Conservation (phyloP, 2,797 vertebrate species). For the Sebastes glaucus region DNA sequence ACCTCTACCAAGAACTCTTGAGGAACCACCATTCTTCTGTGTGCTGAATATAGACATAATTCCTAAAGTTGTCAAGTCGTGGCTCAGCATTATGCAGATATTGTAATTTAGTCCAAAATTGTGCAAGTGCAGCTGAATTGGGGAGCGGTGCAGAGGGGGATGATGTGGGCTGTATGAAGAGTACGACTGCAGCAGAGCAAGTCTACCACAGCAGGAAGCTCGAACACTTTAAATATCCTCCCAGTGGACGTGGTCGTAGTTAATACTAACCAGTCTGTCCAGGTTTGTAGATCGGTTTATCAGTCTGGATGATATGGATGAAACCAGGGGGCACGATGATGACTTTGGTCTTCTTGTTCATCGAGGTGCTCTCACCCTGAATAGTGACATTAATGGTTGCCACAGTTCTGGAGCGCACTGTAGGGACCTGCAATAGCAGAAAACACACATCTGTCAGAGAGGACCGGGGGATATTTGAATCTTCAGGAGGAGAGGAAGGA, state of each 20-base stretch:
- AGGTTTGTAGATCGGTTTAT: slow-evolving; percentile 86
- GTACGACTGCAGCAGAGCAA: background rate
- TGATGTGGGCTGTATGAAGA: background rate
- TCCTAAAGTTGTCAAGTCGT: slow-evolving; percentile 42
- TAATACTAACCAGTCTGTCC: slow-evolving; percentile 81
- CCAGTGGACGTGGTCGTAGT: background rate
- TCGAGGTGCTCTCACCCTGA: slow-evolving; percentile 20
- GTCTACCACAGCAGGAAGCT: background rate
- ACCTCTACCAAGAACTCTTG: slow-evolving; percentile 24
- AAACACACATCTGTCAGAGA: slow-evolving; percentile 12
- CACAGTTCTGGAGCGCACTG: slow-evolving; percentile 62
- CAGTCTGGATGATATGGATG: slow-evolving; percentile 83
- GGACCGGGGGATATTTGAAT: background rate
- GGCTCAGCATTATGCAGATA: slow-evolving; percentile 64
- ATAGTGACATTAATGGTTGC: slow-evolving; percentile 70
- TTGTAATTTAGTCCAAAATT: slow-evolving; percentile 33
- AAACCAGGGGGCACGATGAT: slow-evolving; percentile 65
- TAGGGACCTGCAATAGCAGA: slow-evolving; percentile 76
- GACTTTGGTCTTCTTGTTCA: slow-evolving; percentile 78
- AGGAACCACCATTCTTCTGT: slow-evolving; percentile 16
- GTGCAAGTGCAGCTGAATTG: slow-evolving; percentile 57
- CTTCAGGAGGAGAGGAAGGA: background rate
- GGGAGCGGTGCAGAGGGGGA: slow-evolving; percentile 22
- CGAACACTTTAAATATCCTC: background rate
- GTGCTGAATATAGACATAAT: slow-evolving; percentile 23